These are phyloP conservation scores for Halcyon leucocephala DNA, from an alignment of 2,797 vertebrate species.

Conservation along the genomic window DNA sequence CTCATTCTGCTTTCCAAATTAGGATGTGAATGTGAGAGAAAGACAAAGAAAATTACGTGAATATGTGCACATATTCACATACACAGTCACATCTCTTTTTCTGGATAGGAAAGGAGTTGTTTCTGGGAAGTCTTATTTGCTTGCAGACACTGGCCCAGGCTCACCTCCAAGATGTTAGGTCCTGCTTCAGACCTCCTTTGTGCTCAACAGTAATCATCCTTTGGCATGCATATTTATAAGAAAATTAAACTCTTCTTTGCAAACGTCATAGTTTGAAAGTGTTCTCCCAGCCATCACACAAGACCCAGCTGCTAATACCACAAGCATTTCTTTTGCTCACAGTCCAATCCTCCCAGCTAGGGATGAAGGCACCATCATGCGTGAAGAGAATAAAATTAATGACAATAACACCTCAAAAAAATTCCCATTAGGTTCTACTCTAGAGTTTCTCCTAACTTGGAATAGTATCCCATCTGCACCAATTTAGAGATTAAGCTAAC, in stretches of 20 bases:
- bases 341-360: not conserved
- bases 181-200: not conserved
- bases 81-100: not conserved
- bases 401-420: not conserved
- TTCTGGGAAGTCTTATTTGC: not conserved
- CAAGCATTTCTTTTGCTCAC: not conserved
- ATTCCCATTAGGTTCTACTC: not conserved
- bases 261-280: not conserved
- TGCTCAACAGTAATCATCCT: not conserved
- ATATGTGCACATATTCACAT: not conserved
- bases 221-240: not conserved
- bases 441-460: not conserved
- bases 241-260: not conserved
- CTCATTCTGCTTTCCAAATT: not conserved
- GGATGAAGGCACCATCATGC: not conserved
- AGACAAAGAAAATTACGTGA: not conserved
- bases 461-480: not conserved
- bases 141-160: not conserved
- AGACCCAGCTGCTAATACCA: not conserved
- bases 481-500: not conserved
- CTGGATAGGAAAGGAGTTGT: not conserved
- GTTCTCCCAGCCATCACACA: not conserved
- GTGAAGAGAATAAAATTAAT: not conserved
- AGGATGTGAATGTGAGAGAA: not conserved
- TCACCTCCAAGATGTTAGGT: not conserved